A percentile compares a stretch with the other conserved stretches of the same genome.
Evolutionary conservation across 2,888 invertebrate species (phyloP).

Genomic region (Eurois occulta): DNA sequence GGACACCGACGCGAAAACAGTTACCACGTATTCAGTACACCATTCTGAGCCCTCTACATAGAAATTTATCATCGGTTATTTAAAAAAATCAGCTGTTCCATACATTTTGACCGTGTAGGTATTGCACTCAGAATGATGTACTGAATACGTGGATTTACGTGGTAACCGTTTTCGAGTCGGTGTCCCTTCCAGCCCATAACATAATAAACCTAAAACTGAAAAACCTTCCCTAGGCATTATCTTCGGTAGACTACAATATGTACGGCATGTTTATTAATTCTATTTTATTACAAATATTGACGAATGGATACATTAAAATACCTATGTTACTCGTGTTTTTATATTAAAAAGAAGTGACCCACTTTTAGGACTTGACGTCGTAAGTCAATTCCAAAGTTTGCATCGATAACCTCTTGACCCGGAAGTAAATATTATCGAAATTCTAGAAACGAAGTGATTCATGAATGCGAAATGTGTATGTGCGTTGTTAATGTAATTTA

Average conservation of each 20-base stretch:
- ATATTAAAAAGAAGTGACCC: slow-evolving; percentile 11
- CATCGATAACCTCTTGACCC: slow-evolving; percentile 26
- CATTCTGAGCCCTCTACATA: too few relatives aligned
- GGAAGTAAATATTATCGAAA: slow-evolving; percentile 25
- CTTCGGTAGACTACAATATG: not conserved
- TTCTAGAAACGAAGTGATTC: slow-evolving; percentile 6
- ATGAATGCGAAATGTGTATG: not conserved
- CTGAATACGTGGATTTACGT: too few relatives aligned
- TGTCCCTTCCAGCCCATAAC: too few relatives aligned
- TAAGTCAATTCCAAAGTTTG: slow-evolving; percentile 5
- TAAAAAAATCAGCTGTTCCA: too few relatives aligned
- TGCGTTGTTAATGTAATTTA: not conserved
- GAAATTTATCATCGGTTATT: too few relatives aligned
- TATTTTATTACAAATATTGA: not conserved
- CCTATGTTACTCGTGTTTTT: not conserved
- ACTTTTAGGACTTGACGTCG: slow-evolving; percentile 4
- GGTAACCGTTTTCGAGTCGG: too few relatives aligned
- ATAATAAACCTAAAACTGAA: not conserved
- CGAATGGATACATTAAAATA: not conserved
- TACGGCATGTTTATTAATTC: not conserved
- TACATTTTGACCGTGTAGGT: too few relatives aligned
- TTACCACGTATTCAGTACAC: too few relatives aligned
- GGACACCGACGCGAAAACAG: too few relatives aligned
- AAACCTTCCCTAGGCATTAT: not conserved
- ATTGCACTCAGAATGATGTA: too few relatives aligned